Percentiles rank a stretch among this genome's conserved stretches.
These are phyloP conservation scores for Notodonta ziczac DNA, from an alignment of 2,888 invertebrate species.

Conservation along the genomic window DNA sequence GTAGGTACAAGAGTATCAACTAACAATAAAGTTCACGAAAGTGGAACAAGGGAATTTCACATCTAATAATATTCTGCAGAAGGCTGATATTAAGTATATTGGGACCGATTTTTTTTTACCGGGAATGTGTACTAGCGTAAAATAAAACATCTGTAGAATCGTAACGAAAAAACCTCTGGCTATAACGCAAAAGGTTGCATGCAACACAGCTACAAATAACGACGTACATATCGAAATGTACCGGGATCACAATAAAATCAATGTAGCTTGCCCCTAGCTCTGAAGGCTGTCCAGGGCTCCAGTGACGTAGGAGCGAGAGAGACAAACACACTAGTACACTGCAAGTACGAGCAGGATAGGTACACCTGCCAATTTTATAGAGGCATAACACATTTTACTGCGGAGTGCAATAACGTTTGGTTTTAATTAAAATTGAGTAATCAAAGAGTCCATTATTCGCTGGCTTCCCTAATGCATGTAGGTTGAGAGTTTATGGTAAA, in stretches of 20 bases:
- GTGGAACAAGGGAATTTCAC: too few species aligned
- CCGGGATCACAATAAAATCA: constrained; percentile 56
- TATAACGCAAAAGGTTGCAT: neutral
- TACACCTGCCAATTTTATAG: constrained; percentile 47
- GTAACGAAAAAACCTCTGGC: neutral
- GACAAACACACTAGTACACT: constrained; percentile 22
- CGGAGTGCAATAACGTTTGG: constrained; percentile 41
- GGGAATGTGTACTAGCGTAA: neutral
- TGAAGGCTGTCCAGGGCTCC: constrained; percentile 49
- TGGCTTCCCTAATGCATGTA: neutral
- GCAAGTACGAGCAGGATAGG: constrained; percentile 32
- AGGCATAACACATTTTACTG: constrained; percentile 54
- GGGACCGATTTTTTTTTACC: too few species aligned
- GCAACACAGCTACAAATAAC: constrained; percentile 2
- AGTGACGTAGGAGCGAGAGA: constrained; percentile 39
- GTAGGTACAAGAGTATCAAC: too few species aligned
- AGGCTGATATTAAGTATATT: too few species aligned
- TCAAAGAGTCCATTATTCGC: constrained; percentile 9
- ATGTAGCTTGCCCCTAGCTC: constrained; percentile 51
- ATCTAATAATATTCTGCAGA: too few species aligned
- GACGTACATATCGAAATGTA: constrained; percentile 1
- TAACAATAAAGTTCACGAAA: too few species aligned
- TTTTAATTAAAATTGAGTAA: constrained; percentile 53
- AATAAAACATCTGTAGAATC: neutral
- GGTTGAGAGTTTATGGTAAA: neutral